These are phyloP conservation scores for Junco hyemalis DNA, from an alignment of 2,113 vertebrate species.

Conservation along the genomic window DNA sequence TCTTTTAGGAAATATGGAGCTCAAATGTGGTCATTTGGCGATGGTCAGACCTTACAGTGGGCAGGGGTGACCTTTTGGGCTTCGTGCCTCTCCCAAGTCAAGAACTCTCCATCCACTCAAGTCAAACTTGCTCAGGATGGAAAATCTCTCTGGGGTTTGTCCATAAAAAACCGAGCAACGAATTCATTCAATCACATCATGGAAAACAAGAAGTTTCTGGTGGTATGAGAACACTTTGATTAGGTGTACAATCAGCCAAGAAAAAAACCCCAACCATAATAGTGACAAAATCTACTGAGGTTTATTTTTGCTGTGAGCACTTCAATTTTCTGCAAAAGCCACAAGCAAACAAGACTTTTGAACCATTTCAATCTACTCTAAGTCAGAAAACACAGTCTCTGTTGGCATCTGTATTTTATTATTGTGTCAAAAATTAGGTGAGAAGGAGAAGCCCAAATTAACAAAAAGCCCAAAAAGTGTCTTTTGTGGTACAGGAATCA, in stretches of 20 bases:
- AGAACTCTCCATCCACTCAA: background rate
- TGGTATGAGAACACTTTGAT: background rate
- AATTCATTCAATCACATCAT: background rate
- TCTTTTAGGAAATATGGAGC: background rate
- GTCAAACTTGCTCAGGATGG: background rate
- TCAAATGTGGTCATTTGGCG: background rate
- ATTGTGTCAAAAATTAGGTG: conserved; percentile 12
- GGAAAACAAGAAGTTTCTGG: background rate
- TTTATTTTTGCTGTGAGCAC: background rate
- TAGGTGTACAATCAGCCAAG: background rate
- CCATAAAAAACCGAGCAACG: background rate
- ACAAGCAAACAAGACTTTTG: background rate
- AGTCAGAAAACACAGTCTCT: background rate
- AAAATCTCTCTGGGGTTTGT: background rate
- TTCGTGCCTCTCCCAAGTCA: background rate
- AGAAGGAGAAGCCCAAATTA: background rate
- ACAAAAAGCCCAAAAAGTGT: background rate
- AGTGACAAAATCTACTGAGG: background rate
- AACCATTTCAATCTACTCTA: background rate
- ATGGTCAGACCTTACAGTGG: background rate
- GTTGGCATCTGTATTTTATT: background rate
- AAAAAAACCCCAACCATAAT: background rate
- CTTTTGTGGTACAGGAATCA: background rate
- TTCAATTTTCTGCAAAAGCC: background rate
- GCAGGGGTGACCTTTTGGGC: rapidly evolving